Base-by-base conservation (phyloP, 2,797 vertebrate genomes). In the Channa striata region DNA sequence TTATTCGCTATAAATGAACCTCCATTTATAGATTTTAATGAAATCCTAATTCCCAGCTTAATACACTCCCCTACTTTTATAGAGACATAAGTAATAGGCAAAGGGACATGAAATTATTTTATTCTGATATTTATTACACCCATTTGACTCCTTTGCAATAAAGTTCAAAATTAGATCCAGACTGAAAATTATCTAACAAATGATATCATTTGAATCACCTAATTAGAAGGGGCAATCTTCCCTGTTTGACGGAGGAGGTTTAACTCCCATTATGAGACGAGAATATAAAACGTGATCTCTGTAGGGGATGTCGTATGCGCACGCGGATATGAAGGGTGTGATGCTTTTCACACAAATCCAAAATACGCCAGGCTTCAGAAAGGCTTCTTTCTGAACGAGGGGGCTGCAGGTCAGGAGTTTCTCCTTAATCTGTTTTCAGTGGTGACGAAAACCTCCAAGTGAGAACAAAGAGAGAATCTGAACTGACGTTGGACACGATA, bases 1-100 rank as follows among this genome's bases (percentile, higher is more conserved):
- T 92, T 87, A 91, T 90, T 86, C 77, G 77, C 81, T 89, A 90
- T 84, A 91, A 93, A 93, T 91, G 87, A 88, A 90, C 74, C 78
- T 93, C 92, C 92, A 94, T 94, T 95, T 93, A 93, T 94, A 94
- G 93, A 93, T 91, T 94, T 92, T 94, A 94, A 93, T 93, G 90
- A 93, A 92, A 93, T 89, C 85, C 80, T 93, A 94, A 94, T 93
- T 94, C 92, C 87, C 84, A 88, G 83, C 85, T 93, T 93, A 93
- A 93, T 93, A 91, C 87, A 89, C 86, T 89, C 81, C 82, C 82
- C 81, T 80, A 85, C 87, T 91, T 92, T 91, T 72, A 91, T 87
- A 81, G 87, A 89, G 86, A 88, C 86, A 86, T 92, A 91, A 94
- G 90, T 93, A 91, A 94, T 93, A 89, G 89, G 80, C 82, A 86